Conservation (phyloP, 2,888 invertebrate species). For the Dusona sp. region DNA sequence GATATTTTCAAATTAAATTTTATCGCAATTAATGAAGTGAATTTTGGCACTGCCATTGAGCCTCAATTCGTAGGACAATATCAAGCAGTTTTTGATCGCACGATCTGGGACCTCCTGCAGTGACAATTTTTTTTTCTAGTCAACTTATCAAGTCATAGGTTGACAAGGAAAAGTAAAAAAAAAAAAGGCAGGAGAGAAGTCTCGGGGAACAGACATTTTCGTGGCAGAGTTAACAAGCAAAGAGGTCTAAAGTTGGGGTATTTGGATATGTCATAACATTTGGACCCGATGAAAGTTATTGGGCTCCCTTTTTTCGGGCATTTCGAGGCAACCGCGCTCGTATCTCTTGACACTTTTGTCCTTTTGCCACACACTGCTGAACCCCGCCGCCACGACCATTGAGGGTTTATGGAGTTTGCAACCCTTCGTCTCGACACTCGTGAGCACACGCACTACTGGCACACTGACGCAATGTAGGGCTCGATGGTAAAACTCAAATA, state of each 20-base stretch:
- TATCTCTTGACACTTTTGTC: conserved; percentile 72
- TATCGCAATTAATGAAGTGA: background rate
- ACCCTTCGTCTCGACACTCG: conserved; percentile 47
- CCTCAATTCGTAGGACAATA: background rate
- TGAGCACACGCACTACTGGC: conserved; percentile 40
- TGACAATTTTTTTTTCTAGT: conserved; percentile 55
- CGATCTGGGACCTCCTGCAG: conserved; percentile 40
- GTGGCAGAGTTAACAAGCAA: conserved; percentile 10
- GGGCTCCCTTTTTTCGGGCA: conserved; percentile 72
- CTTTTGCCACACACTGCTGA: conserved; percentile 67
- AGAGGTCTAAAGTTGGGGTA: conserved; percentile 31
- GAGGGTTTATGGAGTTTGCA: conserved; percentile 69
- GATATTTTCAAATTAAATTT: background rate
- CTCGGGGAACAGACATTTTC: conserved; percentile 30
- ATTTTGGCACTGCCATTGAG: conserved; percentile 21
- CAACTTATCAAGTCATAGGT: conserved; percentile 42
- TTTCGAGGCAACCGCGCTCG: conserved; percentile 70
- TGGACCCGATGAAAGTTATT: conserved; percentile 80
- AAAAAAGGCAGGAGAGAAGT: conserved; percentile 26
- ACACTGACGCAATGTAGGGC: conserved; percentile 39
- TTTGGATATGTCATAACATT: conserved; percentile 83
- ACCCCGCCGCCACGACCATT: conserved; percentile 56
- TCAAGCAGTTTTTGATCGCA: background rate
- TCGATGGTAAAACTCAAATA: conserved; percentile 17
- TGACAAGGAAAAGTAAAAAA: conserved; percentile 1